Conservation (phyloP, 2,113 vertebrate genomes). For the pig (Sus scrofa) region T2T-Sscrofa CM000824.6:204294501-204295000, state of each 20-base stretch:
- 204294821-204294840: not conserved
- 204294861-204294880: not conserved
- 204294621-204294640: too few relatives aligned
- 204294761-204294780: not conserved
- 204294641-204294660: too few relatives aligned
- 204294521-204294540: too few relatives aligned
- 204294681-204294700: too few relatives aligned
- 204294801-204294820: not conserved
- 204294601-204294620: too few relatives aligned
- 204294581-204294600: too few relatives aligned
- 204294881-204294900: not conserved
- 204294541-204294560: too few relatives aligned
- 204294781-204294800: not conserved
- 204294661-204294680: too few relatives aligned
- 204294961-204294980: not conserved
- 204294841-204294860: not conserved
- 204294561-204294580: too few relatives aligned
- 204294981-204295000: not conserved
- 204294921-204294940: not conserved
- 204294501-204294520: too few relatives aligned
- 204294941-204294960: not conserved
- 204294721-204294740: not conserved
- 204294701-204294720: too few relatives aligned
- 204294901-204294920: not conserved
- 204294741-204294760: not conserved